A percentile compares a stretch with the other conserved stretches of the same genome.
Evolutionary conservation across 2,113 vertebrate genomes (phyloP).

Genomic region (Burhinus oedicnemus): DNA sequence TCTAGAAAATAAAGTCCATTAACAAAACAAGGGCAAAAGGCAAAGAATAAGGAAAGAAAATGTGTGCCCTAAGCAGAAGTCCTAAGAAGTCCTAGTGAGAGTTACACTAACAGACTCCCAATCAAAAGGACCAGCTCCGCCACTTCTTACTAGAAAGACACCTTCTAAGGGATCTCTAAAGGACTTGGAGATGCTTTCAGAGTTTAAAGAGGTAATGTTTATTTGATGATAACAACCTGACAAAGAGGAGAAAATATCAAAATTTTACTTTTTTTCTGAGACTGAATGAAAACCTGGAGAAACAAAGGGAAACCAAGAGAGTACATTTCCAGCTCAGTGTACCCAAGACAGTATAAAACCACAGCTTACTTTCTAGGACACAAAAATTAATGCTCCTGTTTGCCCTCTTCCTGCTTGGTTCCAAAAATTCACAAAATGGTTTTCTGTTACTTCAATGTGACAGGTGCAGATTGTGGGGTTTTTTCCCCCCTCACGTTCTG

Average conservation of each 20-base stretch:
- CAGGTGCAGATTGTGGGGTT: neutral
- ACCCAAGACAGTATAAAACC: neutral
- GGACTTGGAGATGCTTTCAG: neutral
- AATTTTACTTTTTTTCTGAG: neutral
- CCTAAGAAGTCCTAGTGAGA: neutral
- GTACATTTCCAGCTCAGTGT: neutral
- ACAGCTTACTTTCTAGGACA: neutral
- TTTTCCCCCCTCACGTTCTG: neutral
- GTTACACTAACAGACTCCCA: too few species aligned
- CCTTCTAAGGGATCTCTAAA: neutral
- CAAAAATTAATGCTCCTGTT: neutral
- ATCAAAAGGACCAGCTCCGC: neutral
- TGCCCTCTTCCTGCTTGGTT: neutral
- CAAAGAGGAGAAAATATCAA: neutral
- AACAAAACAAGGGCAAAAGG: neutral
- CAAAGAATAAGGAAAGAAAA: neutral
- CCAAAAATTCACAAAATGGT: neutral
- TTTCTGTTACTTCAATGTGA: neutral
- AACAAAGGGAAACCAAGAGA: neutral
- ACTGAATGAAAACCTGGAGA: neutral
- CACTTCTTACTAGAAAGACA: neutral
- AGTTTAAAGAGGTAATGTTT: neutral
- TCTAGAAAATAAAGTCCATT: neutral
- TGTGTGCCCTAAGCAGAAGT: fast-evolving
- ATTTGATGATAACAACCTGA: neutral